Evolutionary conservation across 2,888 invertebrate genomes (phyloP), one percentile per base, ranked within the genome.

Genomic region (Brachypalpus laphriformis): DNA sequence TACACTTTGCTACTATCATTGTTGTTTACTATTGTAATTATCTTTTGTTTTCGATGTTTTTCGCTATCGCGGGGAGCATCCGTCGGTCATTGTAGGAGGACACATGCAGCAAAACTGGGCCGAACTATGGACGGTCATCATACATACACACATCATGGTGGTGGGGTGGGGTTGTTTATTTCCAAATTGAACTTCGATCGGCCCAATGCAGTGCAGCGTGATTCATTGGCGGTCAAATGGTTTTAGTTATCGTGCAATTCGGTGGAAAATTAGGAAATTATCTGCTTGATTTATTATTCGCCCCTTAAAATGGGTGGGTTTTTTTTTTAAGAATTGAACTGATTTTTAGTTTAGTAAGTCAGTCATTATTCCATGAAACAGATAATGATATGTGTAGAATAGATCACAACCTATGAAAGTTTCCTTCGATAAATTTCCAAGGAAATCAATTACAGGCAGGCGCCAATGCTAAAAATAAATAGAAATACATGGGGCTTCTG

Each of bases 11-110:
- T n/a, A 34, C 34, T 59, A 51, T 66, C 37, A 28, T 65, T 51
- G 59, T 70, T 77, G 77, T 77, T 77, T 77, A 77, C 77, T 61
- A 51, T 77, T 68, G 77, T 70, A 77, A 77, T 76, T 76, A 76
- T 77, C 77, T 68, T 77, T 68, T 77, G 77, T 77, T 77, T 77
- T 77, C 68, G 68, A 77, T 59, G 59, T 77, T 68, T 61, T 68
- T 61, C 61, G 59, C 59, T 77, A 70, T 68, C 77, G 37, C 37
- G 34, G 25, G 8, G 61, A 31, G 11, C 61, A 59, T 59, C 22
- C 57, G 66, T 66, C 57, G 75, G 47, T 57, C 75, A 66, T 28
- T 45, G 34, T 47, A 18, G 56, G 25, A 47, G 56, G 56, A 45
- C 57, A 34, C 42, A n/a, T 2, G 5, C 25, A 25, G 65, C 56